Conservation (phyloP, 2,888 invertebrate genomes). For the Malthinus flaveolus region DNA sequence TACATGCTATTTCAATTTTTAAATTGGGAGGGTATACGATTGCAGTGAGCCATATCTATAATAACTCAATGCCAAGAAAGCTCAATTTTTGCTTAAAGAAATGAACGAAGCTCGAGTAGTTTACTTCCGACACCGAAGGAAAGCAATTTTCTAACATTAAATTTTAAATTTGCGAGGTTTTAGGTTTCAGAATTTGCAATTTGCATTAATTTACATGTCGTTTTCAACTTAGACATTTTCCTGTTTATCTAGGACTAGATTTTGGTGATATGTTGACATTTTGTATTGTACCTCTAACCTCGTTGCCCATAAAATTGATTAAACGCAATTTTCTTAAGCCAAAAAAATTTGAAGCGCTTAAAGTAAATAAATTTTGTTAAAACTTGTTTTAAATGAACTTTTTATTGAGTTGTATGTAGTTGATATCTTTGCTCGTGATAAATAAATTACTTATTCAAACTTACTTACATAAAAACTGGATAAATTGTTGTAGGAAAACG, state of each 20-base stretch:
- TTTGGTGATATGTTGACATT: slow-evolving; percentile 21
- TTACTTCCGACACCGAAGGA: slow-evolving; percentile 13
- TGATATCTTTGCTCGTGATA: too few species aligned
- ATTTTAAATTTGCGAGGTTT: slow-evolving; percentile 23
- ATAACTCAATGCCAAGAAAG: slow-evolving; percentile 7
- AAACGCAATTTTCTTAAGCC: background rate
- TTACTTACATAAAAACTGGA: too few species aligned
- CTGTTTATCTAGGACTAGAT: slow-evolving; percentile 22
- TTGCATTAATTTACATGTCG: slow-evolving; percentile 27
- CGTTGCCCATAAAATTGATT: background rate
- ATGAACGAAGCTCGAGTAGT: slow-evolving; percentile 11
- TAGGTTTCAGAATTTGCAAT: slow-evolving; percentile 22
- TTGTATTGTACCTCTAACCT: background rate
- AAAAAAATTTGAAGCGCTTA: background rate
- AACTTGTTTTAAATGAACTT: too few species aligned
- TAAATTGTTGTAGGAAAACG: too few species aligned
- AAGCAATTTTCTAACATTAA: slow-evolving; percentile 26
- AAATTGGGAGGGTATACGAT: background rate
- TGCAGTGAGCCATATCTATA: slow-evolving; percentile 6
- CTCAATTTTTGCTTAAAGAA: slow-evolving; percentile 12
- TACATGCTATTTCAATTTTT: slow-evolving; percentile 1
- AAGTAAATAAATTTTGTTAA: background rate
- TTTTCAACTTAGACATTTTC: slow-evolving; percentile 18
- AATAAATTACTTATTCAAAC: too few species aligned
- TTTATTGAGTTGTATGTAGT: too few species aligned